These are phyloP conservation scores for Zoanthus sansibaricus DNA, from an alignment of 92 coral and sea anemone genomes.

Conservation along the genomic window DNA sequence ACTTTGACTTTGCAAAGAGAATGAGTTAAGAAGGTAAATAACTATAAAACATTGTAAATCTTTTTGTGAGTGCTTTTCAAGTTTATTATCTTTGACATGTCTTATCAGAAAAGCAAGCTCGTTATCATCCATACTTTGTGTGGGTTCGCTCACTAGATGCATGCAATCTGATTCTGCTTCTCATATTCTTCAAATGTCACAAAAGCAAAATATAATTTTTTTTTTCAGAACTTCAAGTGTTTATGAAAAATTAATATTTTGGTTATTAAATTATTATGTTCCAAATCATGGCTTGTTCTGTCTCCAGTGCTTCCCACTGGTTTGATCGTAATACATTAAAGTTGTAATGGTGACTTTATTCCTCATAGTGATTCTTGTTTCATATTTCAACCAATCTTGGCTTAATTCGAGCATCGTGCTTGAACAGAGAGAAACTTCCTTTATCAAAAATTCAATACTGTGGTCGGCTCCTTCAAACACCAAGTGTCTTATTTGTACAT, in stretches of 20 bases:
- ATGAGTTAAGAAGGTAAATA: constrained; percentile 36
- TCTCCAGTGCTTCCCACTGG: neutral
- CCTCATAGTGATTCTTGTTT: neutral
- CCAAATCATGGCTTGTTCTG: neutral
- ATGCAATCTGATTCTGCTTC: constrained; percentile 1
- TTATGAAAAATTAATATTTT: neutral
- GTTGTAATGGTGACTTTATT: neutral
- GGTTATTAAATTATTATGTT: neutral
- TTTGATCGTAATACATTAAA: neutral
- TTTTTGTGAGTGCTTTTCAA: constrained; percentile 42
- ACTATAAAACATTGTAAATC: constrained; percentile 27
- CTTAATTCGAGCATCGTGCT: constrained; percentile 15
- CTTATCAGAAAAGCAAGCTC: constrained; percentile 33
- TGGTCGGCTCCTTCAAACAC: constrained; percentile 8
- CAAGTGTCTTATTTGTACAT: constrained; percentile 41
- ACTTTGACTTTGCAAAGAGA: constrained; percentile 43
- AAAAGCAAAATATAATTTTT: neutral
- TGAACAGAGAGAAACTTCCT: constrained; percentile 24
- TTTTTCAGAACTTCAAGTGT: neutral
- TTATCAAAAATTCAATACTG: constrained; percentile 34
- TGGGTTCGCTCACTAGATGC: constrained; percentile 2
- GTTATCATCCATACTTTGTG: constrained; percentile 36
- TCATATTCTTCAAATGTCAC: neutral
- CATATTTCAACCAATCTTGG: constrained; percentile 10
- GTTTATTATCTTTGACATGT: constrained; percentile 50